A percentile compares a stretch with the other conserved stretches of the same genome.
Conservation (phyloP, 2,888 invertebrate genomes). For the Sacculina carcini region DNA sequence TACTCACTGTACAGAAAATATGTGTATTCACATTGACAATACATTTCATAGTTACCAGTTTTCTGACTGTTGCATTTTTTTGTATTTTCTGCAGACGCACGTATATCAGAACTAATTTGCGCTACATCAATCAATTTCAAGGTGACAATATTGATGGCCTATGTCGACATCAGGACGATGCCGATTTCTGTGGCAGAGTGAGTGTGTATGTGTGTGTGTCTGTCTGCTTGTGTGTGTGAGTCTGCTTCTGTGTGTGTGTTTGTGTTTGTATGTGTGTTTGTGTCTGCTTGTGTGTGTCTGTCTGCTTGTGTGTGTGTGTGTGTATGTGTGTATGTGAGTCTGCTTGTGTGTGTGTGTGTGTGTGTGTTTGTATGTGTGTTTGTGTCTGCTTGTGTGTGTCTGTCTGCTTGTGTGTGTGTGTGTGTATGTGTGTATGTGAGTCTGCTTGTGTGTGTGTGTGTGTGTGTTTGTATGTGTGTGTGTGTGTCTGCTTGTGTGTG, state of each 20-base stretch:
- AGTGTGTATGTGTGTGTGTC: not conserved
- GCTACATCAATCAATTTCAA: constrained; percentile 9
- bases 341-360: too few relatives aligned
- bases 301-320: not conserved
- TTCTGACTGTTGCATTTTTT: too few relatives aligned
- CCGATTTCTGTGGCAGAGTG: constrained; percentile 13
- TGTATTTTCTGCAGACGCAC: not conserved
- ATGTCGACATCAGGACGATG: constrained; percentile 11
- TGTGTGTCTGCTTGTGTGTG: too few relatives aligned
- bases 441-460: too few relatives aligned
- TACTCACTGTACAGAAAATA: too few relatives aligned
- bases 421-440: too few relatives aligned
- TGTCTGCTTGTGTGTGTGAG: not conserved
- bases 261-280: not conserved
- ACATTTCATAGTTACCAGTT: too few relatives aligned
- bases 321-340: not conserved
- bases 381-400: too few relatives aligned
- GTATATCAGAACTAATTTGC: not conserved
- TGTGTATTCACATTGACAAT: too few relatives aligned
- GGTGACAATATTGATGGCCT: constrained; percentile 8
- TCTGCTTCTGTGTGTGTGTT: not conserved
- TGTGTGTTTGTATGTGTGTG: too few relatives aligned
- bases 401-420: too few relatives aligned
- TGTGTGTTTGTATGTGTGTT: too few relatives aligned
- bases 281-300: not conserved